Evolutionary conservation across 2,113 vertebrate genomes (phyloP).

Genomic region (Progne subis): DNA sequence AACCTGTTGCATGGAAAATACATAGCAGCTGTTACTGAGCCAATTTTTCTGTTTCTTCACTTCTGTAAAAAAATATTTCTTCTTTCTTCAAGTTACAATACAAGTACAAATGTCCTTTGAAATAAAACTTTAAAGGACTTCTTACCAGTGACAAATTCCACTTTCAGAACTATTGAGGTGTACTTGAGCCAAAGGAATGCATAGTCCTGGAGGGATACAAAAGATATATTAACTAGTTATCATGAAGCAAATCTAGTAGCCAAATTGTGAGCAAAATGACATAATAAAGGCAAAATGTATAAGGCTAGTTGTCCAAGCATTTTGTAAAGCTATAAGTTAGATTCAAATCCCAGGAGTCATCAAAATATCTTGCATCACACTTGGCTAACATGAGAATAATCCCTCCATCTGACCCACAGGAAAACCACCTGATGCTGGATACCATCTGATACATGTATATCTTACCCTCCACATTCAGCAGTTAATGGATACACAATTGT

Average conservation of each 20-base stretch:
- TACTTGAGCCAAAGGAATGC: not conserved
- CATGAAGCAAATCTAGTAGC: not conserved
- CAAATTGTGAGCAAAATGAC: not conserved
- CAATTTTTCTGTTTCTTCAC: not conserved
- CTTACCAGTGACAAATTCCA: not conserved
- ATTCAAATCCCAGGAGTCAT: not conserved
- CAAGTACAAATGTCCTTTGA: not conserved
- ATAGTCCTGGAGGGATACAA: not conserved
- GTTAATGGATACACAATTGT: not conserved
- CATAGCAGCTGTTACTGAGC: not conserved
- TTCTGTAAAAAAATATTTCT: not conserved
- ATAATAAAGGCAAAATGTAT: not conserved
- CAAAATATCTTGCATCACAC: not conserved
- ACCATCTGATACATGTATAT: not conserved
- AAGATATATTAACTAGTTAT: not conserved
- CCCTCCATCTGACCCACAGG: not conserved
- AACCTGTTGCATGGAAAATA: not conserved
- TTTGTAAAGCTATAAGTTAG: not conserved
- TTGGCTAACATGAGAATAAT: not conserved
- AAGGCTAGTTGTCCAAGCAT: not conserved
- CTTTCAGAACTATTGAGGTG: not conserved
- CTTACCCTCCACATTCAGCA: not conserved
- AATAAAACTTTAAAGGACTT: not conserved
- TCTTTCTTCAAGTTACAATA: not conserved
- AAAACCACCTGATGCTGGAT: not conserved